Base-by-base conservation (phyloP, 1,140 invertebrate genomes). In the Drosophila asahinai region DNA sequence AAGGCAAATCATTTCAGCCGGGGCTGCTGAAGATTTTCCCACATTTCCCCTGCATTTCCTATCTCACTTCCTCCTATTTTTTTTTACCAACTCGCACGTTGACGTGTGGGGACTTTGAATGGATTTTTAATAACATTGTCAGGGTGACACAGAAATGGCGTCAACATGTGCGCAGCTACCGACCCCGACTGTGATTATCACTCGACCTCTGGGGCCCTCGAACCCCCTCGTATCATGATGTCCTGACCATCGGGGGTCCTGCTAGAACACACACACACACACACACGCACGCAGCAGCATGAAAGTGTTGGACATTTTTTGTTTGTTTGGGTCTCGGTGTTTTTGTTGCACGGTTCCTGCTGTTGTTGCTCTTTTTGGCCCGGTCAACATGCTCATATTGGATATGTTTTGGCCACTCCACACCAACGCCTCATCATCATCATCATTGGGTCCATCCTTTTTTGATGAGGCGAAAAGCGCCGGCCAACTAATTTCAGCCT, bases 61-160 rank as follows among this genome's bases (percentile, higher is more conserved):
- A 17, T 5, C 52, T 12, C 7, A 15, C 14, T 38, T 9, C 30
- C 12, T 14, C 8, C 54, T 36, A 25, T 42, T 49, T 38, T 38
- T 51, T 55, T 57, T 19, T 42, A 27, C 27, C 14, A 38, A 17
- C 47, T 52, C 36, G 30, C 49, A 47, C 40, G 33, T n/a, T 45
- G 52, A 65, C 61, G 60, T 77, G 74, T 60, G 74, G 22, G 75
- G 81, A 67, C 71, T 83, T 87, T 77, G 81, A 90, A 90, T 90
- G 78, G 80, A 83, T 91, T 90, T 90, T 90, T 90, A 90, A 90
- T 90, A 90, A 90, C 86, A 82, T 86, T 86, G 86, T 90, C 76
- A 90, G 77, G 67, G 67, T 72, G 66, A 79, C 77, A 79, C 76
- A 61, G 61, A 80, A 80, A 73, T 71, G 76, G 77, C 68, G 81